Percentiles rank a stretch among this genome's conserved stretches.
Conservation (phyloP, 2,113 vertebrate genomes). For the Sarotherodon lohbergeri region DNA sequence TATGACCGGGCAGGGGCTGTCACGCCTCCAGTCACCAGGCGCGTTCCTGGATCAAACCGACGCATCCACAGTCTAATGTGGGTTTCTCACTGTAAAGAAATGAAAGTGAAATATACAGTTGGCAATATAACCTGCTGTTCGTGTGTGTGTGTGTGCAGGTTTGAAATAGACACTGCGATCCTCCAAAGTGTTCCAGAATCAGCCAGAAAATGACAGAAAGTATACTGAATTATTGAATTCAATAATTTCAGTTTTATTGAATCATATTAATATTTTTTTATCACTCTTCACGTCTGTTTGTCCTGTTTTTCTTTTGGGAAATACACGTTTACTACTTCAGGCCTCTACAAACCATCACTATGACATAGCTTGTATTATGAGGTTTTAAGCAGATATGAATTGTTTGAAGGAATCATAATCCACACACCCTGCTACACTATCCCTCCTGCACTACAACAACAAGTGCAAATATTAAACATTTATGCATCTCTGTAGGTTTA, state of each 20-base stretch:
- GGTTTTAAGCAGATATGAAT: background rate
- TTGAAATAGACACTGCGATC: background rate
- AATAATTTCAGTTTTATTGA: background rate
- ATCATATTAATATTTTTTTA: background rate
- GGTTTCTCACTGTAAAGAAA: background rate
- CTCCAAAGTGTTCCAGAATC: background rate
- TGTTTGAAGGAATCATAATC: background rate
- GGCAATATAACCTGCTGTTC: background rate
- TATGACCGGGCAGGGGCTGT: slow-evolving; percentile 37
- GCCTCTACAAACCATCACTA: background rate
- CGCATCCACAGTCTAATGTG: background rate
- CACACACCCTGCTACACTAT: background rate
- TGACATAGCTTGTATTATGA: background rate
- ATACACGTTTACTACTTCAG: background rate
- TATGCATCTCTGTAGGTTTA: background rate
- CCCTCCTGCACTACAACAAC: background rate
- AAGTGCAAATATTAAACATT: background rate
- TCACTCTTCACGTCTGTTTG: background rate
- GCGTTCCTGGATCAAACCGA: background rate
- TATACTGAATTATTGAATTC: too few species aligned
- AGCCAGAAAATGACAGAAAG: background rate
- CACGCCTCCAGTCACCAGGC: slow-evolving; percentile 44
- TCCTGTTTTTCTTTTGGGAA: background rate
- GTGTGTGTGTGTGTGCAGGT: background rate
- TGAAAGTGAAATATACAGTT: background rate